These are phyloP conservation scores for Leptinotarsa juncta DNA, from an alignment of 2,888 invertebrate species.

Conservation along the genomic window DNA sequence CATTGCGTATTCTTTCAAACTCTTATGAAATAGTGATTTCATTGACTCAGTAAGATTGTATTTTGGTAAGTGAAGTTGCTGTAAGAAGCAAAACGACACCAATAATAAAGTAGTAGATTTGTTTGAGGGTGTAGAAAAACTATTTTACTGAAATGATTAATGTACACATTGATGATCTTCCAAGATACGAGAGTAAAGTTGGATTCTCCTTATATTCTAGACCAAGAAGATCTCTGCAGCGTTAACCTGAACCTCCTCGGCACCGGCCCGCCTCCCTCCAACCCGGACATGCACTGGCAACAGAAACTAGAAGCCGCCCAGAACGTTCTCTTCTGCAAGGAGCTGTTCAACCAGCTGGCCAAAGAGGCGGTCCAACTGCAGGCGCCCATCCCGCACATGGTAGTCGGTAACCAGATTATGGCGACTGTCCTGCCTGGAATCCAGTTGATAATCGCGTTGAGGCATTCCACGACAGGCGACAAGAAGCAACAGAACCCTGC, in stretches of 20 bases:
- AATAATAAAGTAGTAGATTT: no score
- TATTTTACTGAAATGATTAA: no score
- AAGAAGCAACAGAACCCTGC: constrained; percentile 68
- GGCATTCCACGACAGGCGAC: constrained; percentile 82
- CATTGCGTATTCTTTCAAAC: no score
- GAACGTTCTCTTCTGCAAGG: constrained; percentile 97
- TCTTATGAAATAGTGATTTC: no score
- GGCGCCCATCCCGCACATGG: constrained; percentile 95
- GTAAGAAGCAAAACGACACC: no score
- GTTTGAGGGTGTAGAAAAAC: no score
- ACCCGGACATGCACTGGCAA: constrained; percentile 90
- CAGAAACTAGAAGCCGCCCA: constrained; percentile 97
- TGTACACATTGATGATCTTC: no score
- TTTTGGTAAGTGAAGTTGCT: no score
- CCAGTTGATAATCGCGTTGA: constrained; percentile 69
- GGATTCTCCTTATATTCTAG: constrained; percentile 65
- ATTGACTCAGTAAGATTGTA: no score
- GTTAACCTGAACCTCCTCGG: constrained; percentile 84
- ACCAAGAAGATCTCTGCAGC: constrained; percentile 90
- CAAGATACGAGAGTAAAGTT: constrained; percentile 11
- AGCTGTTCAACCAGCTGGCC: constrained; percentile 92
- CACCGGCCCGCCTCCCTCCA: constrained; percentile 77
- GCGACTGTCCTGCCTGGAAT: constrained; percentile 90
- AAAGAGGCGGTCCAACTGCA: constrained; percentile 95
- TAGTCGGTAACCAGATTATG: constrained; percentile 96